phyloP scores from a whole-genome alignment of 2,888 invertebrate species.

The Napeogenes inachia region DNA sequence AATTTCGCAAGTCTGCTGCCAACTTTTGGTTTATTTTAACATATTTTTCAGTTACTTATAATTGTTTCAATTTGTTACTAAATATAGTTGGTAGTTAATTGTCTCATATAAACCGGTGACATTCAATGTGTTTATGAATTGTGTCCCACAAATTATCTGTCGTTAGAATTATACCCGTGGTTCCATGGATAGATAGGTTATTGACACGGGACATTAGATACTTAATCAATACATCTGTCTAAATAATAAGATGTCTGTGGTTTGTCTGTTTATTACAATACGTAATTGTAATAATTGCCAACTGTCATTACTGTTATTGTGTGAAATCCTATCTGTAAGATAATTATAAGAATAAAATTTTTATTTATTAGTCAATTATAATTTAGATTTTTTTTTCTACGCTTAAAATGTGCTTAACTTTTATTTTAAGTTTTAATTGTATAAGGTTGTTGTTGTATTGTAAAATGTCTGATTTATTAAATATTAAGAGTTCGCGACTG shows the following conservation, averaged over 20 bases:
- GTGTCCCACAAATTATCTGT: not conserved
- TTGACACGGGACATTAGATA: no score
- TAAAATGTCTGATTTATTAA: not conserved
- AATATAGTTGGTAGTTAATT: no score
- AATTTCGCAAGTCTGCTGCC: slow-evolving; percentile 45
- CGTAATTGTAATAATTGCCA: no score
- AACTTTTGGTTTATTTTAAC: slow-evolving; percentile 43
- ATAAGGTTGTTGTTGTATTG: slow-evolving; percentile 10
- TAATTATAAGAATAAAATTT: slow-evolving; percentile 33
- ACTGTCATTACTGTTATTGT: not conserved
- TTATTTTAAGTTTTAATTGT: slow-evolving; percentile 23
- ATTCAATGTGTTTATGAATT: no score
- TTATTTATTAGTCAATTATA: slow-evolving; percentile 43
- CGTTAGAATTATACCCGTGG: not conserved
- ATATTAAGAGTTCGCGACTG: not conserved
- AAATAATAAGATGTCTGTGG: not conserved
- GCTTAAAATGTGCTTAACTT: slow-evolving; percentile 32
- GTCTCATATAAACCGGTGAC: no score
- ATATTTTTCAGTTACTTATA: slow-evolving; percentile 7
- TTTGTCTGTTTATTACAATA: not conserved
- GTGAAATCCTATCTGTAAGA: slow-evolving; percentile 22
- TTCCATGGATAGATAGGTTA: no score
- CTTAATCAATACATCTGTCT: not conserved
- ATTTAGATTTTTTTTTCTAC: slow-evolving; percentile 31
- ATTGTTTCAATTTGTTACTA: no score